phyloP scores from a whole-genome alignment of 2,797 vertebrate genomes.

The Poeciliopsis turneri region DNA sequence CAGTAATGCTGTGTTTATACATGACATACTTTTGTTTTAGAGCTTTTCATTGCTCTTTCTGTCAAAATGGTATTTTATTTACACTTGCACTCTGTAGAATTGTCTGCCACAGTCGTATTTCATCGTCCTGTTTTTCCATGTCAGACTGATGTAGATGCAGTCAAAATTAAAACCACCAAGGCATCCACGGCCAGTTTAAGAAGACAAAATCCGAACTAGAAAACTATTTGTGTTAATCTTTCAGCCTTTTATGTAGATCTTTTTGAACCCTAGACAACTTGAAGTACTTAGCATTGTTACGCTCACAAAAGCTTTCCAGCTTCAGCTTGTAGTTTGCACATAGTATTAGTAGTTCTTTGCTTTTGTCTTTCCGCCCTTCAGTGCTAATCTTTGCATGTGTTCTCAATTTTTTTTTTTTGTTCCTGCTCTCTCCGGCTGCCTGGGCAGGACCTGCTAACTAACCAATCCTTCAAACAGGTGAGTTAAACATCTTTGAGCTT shows the following conservation, averaged over 20 bases:
- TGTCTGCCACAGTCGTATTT: slow-evolving; percentile 56
- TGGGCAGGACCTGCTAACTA: slow-evolving; percentile 97
- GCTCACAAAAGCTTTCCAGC: slow-evolving; percentile 41
- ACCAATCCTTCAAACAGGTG: slow-evolving; percentile 94
- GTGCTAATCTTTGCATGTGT: slow-evolving; percentile 82
- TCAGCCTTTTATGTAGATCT: slow-evolving; percentile 3
- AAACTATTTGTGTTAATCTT: slow-evolving; percentile 16
- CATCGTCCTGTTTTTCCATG: slow-evolving; percentile 55
- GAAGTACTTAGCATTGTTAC: slow-evolving; percentile 17
- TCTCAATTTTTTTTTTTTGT: slow-evolving; percentile 59
- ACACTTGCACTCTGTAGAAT: slow-evolving; percentile 50
- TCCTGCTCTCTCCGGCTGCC: slow-evolving; percentile 81
- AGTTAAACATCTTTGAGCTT: slow-evolving; percentile 71
- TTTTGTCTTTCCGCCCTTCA: slow-evolving; percentile 68
- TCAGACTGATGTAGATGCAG: slow-evolving; percentile 56
- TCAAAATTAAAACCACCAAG: slow-evolving; percentile 39
- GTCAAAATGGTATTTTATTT: slow-evolving; percentile 51
- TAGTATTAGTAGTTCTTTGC: slow-evolving; percentile 55
- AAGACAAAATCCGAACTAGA: slow-evolving; percentile 26
- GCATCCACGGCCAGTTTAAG: slow-evolving; percentile 26
- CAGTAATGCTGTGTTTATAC: slow-evolving; percentile 46
- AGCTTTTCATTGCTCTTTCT: slow-evolving; percentile 36
- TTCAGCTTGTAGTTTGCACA: slow-evolving; percentile 60
- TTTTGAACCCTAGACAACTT: slow-evolving; percentile 59
- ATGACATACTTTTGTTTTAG: slow-evolving; percentile 40